Evolutionary conservation across 2,888 invertebrate genomes (phyloP).

Genomic region (Tipula confusa): DNA sequence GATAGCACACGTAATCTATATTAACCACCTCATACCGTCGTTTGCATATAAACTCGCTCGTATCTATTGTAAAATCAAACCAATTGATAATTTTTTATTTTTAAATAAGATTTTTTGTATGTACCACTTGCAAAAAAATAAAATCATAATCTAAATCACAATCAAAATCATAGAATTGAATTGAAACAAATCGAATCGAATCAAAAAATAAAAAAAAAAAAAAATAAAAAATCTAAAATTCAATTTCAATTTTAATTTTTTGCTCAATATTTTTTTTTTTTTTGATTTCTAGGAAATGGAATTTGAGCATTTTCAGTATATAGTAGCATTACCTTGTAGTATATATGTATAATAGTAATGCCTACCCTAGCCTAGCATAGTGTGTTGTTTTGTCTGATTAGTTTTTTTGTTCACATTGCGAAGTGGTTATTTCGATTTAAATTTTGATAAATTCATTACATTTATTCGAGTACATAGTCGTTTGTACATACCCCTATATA

Average conservation of each 20-base stretch:
- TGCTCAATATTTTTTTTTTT: neutral
- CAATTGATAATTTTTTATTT: neutral
- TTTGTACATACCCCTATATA: neutral
- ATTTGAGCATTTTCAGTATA: neutral
- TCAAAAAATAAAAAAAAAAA: no score
- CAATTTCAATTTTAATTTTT: slow-evolving; percentile 7
- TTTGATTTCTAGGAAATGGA: neutral
- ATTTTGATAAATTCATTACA: neutral
- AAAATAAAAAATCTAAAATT: slow-evolving; percentile 8
- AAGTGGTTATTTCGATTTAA: slow-evolving; percentile 4
- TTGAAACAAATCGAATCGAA: neutral
- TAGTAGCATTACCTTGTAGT: no score
- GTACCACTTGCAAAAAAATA: neutral
- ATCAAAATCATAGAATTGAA: slow-evolving; percentile 29
- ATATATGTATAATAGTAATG: neutral
- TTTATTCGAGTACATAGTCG: neutral
- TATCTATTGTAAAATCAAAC: neutral
- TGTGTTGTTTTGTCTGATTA: neutral
- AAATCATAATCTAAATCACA: neutral
- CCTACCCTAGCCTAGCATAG: neutral
- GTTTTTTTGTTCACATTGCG: neutral
- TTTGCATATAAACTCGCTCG: no score
- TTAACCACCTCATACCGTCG: no score
- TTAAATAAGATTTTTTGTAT: neutral
- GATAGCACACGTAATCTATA: no score